Evolutionary conservation across 2,113 vertebrate genomes (phyloP).

Genomic region (Dasyornis broadbenti): DNA sequence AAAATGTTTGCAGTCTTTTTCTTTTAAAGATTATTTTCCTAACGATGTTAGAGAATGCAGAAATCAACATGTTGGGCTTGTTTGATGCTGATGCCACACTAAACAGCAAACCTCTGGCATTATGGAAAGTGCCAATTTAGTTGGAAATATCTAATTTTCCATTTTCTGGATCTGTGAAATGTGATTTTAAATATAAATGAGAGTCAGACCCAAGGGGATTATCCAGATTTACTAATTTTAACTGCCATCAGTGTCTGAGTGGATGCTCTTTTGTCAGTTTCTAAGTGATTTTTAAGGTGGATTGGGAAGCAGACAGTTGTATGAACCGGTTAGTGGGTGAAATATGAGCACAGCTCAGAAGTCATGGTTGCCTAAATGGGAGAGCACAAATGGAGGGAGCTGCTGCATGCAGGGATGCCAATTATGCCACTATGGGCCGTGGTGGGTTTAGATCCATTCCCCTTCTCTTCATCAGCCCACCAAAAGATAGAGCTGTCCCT

Average conservation of each 20-base stretch:
- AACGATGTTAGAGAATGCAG: background rate
- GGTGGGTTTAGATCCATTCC: background rate
- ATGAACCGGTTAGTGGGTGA: background rate
- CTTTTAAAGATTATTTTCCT: background rate
- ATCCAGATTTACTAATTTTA: background rate
- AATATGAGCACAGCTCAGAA: background rate
- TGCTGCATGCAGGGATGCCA: background rate
- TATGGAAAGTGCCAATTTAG: background rate
- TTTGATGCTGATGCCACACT: background rate
- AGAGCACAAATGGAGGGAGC: background rate
- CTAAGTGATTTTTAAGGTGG: background rate
- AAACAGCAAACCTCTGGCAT: background rate
- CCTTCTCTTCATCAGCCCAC: background rate
- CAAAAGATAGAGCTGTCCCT: background rate
- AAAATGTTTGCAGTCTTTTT: background rate
- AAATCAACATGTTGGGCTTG: background rate
- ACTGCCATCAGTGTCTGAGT: background rate
- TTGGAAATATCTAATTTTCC: background rate
- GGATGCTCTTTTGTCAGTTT: background rate
- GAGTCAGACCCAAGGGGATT: background rate
- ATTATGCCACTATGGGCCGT: background rate
- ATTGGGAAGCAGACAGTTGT: background rate
- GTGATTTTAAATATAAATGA: background rate
- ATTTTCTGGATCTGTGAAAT: background rate
- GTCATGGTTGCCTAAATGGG: background rate